These are phyloP conservation scores for Hoplostethus mediterraneus DNA, from an alignment of 2,797 vertebrate species.

Conservation along the genomic window DNA sequence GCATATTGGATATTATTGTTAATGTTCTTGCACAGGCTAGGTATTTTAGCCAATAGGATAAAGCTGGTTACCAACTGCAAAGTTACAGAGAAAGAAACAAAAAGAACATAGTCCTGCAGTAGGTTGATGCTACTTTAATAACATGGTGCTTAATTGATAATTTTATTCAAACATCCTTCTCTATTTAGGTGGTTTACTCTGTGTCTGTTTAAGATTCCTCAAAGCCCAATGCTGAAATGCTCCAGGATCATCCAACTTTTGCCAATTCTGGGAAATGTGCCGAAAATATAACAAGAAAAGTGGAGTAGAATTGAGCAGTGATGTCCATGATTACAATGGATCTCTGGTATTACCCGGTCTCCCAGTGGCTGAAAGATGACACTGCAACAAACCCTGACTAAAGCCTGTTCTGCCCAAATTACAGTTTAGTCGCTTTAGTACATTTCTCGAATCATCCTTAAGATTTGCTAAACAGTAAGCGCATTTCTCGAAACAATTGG, in stretches of 20 bases:
- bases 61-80: constrained; percentile 32
- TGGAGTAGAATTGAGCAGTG: not conserved
- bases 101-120: constrained; percentile 7
- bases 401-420: too few species aligned
- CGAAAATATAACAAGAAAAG: not conserved
- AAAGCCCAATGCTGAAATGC: not conserved
- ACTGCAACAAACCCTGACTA: too few species aligned
- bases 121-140: not conserved
- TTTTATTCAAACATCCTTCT: not conserved
- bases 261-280: not conserved
- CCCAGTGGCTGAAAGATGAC: too few species aligned
- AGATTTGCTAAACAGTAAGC: too few species aligned
- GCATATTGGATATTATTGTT: constrained; percentile 45
- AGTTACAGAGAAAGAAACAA: constrained; percentile 16
- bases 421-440: too few species aligned
- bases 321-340: constrained; percentile 1
- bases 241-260: not conserved
- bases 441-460: too few species aligned
- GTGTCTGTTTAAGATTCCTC: not conserved
- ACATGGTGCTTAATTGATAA: not conserved
- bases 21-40: constrained; percentile 33
- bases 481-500: too few species aligned
- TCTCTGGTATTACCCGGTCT: not conserved
- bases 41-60: constrained; percentile 34
- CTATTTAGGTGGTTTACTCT: not conserved